Evolutionary conservation across 2,888 invertebrate genomes (phyloP), one percentile per base, ranked within the genome.

Genomic region (Phyllotreta cruciferae): DNA sequence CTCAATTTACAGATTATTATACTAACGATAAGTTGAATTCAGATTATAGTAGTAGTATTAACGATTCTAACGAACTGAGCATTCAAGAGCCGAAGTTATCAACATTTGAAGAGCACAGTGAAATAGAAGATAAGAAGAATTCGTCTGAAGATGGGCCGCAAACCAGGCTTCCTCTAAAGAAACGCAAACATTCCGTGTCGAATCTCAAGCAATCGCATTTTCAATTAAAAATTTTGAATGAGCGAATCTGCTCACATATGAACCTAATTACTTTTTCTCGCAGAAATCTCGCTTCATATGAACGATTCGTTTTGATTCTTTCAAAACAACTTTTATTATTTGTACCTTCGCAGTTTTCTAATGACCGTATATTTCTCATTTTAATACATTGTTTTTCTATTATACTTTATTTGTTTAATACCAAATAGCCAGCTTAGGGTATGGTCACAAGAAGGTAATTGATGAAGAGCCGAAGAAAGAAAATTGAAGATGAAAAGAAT

Each of bases 121-220:
- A 13, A 53, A 14, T 38, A 53, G 13, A 7, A 41, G 42, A 42
- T 6, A 11, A 53, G 7, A 44, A 13, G 37, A 45, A 44, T 7
- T 3, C 9, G 1, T 11, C 35, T 6, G 53, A 56, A 38, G 64
- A 55, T 35, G 76, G 72, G 55, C 69, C 67, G 13, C 75, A 77
- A 61, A 74, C 72, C 4, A 65, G 72, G 14, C 60, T 79, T 50
- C 79, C 79, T 4, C 70, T 79, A 58, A 79, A 79, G 61, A 79
- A 79, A 64, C 72, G 79, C 3, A 73, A 75, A 62, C 70, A 75
- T 47, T 71, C 77, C 0, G 70, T 76, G 9, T 63, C 62, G 4
- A 64, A 66, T 41, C 36, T 38, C 9, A 56, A 55, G 13, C 44
- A 9, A 36, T 35, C 53, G 8, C 13, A 5, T 6, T 13, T 11